Evolutionary conservation across 2,113 vertebrate species (phyloP).

Genomic region (Megaptera novaeangliae): DNA sequence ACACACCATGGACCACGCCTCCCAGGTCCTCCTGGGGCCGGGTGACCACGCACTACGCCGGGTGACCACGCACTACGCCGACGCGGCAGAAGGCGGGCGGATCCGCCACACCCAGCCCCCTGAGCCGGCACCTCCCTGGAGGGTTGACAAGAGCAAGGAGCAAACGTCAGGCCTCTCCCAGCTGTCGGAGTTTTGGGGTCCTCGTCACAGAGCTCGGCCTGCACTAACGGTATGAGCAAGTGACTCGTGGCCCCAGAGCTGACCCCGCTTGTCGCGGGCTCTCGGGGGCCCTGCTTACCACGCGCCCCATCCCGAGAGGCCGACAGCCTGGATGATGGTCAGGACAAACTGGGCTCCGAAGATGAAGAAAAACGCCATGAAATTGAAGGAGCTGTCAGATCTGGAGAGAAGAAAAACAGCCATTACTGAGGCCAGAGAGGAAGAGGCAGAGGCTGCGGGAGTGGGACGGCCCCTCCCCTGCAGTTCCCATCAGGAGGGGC

Average conservation of each 20-base stretch:
- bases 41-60: not conserved
- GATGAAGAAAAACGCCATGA: constrained; percentile 97
- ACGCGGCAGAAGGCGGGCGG: not conserved
- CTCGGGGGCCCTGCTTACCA: constrained; percentile 84
- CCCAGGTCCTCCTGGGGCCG: not conserved
- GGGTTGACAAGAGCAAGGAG: not conserved
- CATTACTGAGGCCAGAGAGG: no score
- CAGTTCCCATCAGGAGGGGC: not conserved
- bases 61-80: not conserved
- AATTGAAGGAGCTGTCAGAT: constrained; percentile 97
- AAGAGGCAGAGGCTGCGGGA: no score
- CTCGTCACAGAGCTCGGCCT: not conserved
- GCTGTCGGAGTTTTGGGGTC: not conserved
- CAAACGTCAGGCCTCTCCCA: not conserved
- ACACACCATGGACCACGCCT: not conserved
- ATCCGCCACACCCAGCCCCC: not conserved
- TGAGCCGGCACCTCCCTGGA: not conserved
- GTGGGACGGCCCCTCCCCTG: no score
- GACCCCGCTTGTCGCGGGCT: not conserved
- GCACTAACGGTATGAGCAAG: accelerated
- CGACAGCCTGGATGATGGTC: constrained; percentile 86
- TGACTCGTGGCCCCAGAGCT: not conserved
- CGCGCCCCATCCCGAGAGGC: constrained; percentile 90
- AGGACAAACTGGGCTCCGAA: constrained; percentile 92
- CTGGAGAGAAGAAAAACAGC: constrained; percentile 65